A percentile compares a stretch with the other conserved stretches of the same genome.
These are phyloP conservation scores for Panagrolaimus sp. DNA, from an alignment of 1,140 invertebrate genomes.

Conservation along the genomic window DNA sequence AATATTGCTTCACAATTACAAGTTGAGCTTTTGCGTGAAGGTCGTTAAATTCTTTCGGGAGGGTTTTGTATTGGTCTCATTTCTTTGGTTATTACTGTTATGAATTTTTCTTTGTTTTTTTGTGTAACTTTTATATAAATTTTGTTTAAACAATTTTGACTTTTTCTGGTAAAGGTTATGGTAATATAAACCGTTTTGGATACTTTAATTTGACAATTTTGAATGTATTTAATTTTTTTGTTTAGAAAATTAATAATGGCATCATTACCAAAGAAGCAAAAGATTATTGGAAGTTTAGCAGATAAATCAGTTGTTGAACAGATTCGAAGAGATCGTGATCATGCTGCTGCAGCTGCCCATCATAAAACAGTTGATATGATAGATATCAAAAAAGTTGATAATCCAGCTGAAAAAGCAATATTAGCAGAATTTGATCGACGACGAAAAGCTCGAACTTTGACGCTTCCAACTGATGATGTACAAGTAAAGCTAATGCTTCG, in stretches of 20 bases:
- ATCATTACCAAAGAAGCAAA: neutral
- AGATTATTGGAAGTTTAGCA: constrained; percentile 15
- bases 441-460: constrained; percentile 47
- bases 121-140: neutral
- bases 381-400: constrained; percentile 36
- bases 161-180: no score
- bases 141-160: neutral
- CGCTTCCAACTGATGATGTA: constrained; percentile 52
- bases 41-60: constrained; percentile 2
- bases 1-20: constrained; percentile 37
- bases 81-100: neutral
- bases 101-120: neutral
- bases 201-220: no score
- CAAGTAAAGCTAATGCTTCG: constrained; percentile 57
- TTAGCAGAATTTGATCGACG: constrained; percentile 55
- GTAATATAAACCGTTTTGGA: no score
- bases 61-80: neutral
- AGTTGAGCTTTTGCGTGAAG: constrained; percentile 21
- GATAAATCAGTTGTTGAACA: constrained; percentile 19
- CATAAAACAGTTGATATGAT: neutral
- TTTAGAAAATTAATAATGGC: neutral
- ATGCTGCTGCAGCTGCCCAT: constrained; percentile 76
- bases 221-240: no score
- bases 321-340: constrained; percentile 76
- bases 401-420: constrained; percentile 42